A percentile compares a stretch with the other conserved stretches of the same genome.
These are phyloP conservation scores for Agrotis ipsilon DNA, from an alignment of 2,888 invertebrate genomes.

Conservation along the genomic window DNA sequence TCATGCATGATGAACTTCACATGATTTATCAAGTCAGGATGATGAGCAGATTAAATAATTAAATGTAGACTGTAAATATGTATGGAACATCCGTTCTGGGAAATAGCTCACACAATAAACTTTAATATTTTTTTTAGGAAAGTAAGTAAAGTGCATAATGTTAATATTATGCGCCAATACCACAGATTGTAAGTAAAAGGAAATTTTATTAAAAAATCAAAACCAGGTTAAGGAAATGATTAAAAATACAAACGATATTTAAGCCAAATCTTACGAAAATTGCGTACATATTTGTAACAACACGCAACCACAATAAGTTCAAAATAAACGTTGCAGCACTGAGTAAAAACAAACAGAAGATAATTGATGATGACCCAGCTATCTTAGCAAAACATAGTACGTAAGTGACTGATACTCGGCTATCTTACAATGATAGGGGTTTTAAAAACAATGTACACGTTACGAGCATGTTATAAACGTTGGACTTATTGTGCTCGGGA, in stretches of 20 bases:
- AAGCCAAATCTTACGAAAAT: conserved; percentile 2
- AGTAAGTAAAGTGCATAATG: neutral
- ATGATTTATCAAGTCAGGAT: conserved; percentile 33
- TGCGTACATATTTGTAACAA: conserved; percentile 25
- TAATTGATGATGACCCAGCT: conserved; percentile 57
- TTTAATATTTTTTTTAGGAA: no score
- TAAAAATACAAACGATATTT: neutral
- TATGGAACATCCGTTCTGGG: conserved; percentile 4
- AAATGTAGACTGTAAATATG: conserved; percentile 19
- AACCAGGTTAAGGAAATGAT: neutral
- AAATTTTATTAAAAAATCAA: no score
- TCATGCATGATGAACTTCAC: conserved; percentile 27
- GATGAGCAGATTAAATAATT: conserved; percentile 31
- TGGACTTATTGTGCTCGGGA: conserved; percentile 36
- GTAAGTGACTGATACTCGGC: conserved; percentile 39
- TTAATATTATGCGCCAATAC: neutral
- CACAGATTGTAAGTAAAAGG: neutral
- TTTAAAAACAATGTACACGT: conserved; percentile 58
- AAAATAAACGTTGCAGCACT: conserved; percentile 44
- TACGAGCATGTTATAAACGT: conserved; percentile 55
- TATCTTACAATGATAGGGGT: conserved; percentile 36
- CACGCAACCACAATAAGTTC: conserved; percentile 24
- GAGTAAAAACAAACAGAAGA: conserved; percentile 49
- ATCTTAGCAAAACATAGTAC: conserved; percentile 57
- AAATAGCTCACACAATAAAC: neutral